Conservation (phyloP, 1,140 invertebrate genomes). For the Babylonia areolata region DNA sequence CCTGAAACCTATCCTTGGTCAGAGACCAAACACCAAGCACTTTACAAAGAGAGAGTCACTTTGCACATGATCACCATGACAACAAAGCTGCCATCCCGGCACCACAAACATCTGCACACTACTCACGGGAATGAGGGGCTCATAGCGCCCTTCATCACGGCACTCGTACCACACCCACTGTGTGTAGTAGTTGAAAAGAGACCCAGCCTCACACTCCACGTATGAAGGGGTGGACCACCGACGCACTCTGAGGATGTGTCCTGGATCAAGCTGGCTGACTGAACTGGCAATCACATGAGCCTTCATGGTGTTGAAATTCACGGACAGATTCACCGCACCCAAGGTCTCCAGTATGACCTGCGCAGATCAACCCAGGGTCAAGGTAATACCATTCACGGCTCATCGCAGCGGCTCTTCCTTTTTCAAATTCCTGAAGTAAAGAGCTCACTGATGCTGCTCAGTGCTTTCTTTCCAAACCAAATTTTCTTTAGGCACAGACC, state of each 20-base stretch:
- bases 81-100: too few species aligned
- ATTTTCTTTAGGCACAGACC: background rate
- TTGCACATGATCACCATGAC: too few species aligned
- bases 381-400: too few species aligned
- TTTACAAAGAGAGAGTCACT: too few species aligned
- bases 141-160: background rate
- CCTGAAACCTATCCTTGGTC: too few species aligned
- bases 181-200: slow-evolving; percentile 24
- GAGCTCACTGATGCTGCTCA: too few species aligned
- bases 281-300: background rate
- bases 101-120: too few species aligned
- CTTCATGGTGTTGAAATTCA: background rate
- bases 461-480: too few species aligned
- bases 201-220: background rate
- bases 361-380: background rate
- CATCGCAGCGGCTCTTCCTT: too few species aligned
- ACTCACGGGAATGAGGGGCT: slow-evolving; percentile 8
- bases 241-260: background rate
- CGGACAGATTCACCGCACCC: background rate
- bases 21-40: too few species aligned
- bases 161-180: slow-evolving; percentile 21
- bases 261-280: background rate
- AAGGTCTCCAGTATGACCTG: slow-evolving; percentile 14
- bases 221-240: slow-evolving; percentile 26
- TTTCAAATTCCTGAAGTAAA: background rate